Conservation (phyloP, 2,888 invertebrate genomes). For the Drymonia ruficornis region DNA sequence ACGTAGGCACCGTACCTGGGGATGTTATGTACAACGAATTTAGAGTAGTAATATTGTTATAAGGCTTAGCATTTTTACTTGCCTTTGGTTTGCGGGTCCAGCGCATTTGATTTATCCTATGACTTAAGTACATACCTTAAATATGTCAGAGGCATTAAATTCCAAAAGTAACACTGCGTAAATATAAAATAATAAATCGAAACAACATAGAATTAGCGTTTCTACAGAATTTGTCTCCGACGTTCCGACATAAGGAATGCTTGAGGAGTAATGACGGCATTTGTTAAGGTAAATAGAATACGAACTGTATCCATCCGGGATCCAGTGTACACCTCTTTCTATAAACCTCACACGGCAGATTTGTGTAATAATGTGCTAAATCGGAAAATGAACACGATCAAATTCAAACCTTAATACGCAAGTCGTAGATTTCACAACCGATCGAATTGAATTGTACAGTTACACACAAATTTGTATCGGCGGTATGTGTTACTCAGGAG, state of each 20-base stretch:
- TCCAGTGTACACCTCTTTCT: constrained; percentile 75
- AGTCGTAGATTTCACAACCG: constrained; percentile 29
- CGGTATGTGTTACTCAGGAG: constrained; percentile 72
- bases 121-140: too few relatives aligned
- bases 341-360: constrained; percentile 63
- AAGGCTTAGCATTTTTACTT: too few relatives aligned
- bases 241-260: constrained; percentile 54
- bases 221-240: constrained; percentile 46
- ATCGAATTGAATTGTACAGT: constrained; percentile 22
- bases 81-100: too few relatives aligned
- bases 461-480: constrained; percentile 41
- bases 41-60: too few relatives aligned
- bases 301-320: constrained; percentile 76
- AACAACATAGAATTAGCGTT: constrained; percentile 11
- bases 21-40: too few relatives aligned
- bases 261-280: constrained; percentile 73
- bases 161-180: not conserved
- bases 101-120: too few relatives aligned
- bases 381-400: constrained; percentile 2
- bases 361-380: constrained; percentile 39
- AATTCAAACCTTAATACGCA: constrained; percentile 10
- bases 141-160: too few relatives aligned
- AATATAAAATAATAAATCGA: not conserved
- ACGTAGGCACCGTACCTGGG: not conserved
- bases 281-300: constrained; percentile 79